Percentiles rank a stretch among this genome's conserved stretches.
These are phyloP conservation scores for Lasioglossum oenotherae DNA, from an alignment of 2,888 invertebrate genomes.

Conservation along the genomic window DNA sequence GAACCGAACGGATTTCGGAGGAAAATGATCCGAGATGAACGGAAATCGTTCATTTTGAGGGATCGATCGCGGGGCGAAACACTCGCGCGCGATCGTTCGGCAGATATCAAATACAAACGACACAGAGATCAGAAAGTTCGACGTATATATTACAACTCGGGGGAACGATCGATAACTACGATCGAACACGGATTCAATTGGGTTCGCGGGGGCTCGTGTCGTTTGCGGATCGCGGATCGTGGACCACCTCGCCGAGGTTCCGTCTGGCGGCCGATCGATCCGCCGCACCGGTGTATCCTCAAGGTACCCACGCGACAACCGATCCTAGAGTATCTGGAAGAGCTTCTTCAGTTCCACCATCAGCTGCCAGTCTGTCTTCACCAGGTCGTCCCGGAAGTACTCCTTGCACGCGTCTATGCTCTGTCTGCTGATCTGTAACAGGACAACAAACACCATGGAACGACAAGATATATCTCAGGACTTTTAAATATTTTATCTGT, in stretches of 20 bases:
- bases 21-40: background rate
- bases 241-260: constrained; percentile 16
- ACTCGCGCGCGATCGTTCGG: constrained; percentile 17
- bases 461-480: too few relatives aligned
- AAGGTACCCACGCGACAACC: constrained; percentile 30
- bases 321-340: constrained; percentile 95
- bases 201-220: background rate
- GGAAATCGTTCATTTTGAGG: background rate
- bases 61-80: constrained; percentile 40
- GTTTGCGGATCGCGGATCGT: constrained; percentile 22
- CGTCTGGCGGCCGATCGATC: constrained; percentile 9
- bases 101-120: constrained; percentile 41
- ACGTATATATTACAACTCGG: constrained; percentile 56
- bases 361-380: constrained; percentile 98
- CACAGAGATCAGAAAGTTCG: constrained; percentile 39
- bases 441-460: constrained; percentile 3
- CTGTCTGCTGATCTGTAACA: constrained; percentile 95
- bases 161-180: constrained; percentile 36
- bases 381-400: constrained; percentile 98
- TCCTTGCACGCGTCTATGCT: constrained; percentile 99
- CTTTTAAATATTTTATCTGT: too few relatives aligned
- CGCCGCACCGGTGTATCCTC: constrained; percentile 17
- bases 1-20: background rate
- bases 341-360: constrained; percentile 99
- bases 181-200: constrained; percentile 24